A percentile compares a stretch with the other conserved stretches of the same genome.
Evolutionary conservation across 2,888 invertebrate genomes (phyloP).

Genomic region (Drosophila acutilabella): DNA sequence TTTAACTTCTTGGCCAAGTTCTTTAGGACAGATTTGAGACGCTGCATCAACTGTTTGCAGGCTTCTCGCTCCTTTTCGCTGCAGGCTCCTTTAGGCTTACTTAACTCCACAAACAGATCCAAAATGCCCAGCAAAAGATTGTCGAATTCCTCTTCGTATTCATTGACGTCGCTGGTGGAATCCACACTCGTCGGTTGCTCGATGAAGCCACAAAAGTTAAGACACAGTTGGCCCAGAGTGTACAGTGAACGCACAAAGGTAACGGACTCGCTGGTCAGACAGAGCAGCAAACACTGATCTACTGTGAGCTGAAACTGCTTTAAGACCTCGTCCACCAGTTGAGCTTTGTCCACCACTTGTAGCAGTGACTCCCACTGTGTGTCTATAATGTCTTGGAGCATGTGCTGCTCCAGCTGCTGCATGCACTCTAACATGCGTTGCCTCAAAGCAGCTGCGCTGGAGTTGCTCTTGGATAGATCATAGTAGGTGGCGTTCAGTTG

Average conservation of each 20-base stretch:
- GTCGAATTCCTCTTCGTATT: slow-evolving; percentile 57
- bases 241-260: slow-evolving; percentile 53
- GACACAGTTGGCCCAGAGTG: slow-evolving; percentile 60
- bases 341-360: slow-evolving; percentile 12
- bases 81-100: slow-evolving; percentile 5
- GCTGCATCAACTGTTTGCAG: slow-evolving; percentile 48
- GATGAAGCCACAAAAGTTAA: slow-evolving; percentile 51
- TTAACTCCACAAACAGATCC: slow-evolving; percentile 47
- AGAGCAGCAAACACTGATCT: slow-evolving; percentile 32
- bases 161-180: slow-evolving; percentile 15
- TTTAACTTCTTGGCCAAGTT: background rate
- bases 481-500: slow-evolving; percentile 18
- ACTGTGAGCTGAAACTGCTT: slow-evolving; percentile 43
- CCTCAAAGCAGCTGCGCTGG: slow-evolving; percentile 11
- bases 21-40: slow-evolving; percentile 29
- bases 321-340: slow-evolving; percentile 51
- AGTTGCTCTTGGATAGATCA: background rate
- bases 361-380: slow-evolving; percentile 51
- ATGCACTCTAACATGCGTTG: slow-evolving; percentile 51
- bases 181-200: slow-evolving; percentile 4
- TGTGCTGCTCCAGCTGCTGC: slow-evolving; percentile 53
- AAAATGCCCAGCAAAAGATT: slow-evolving; percentile 44
- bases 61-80: slow-evolving; percentile 27
- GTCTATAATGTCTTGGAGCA: slow-evolving; percentile 49
- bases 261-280: slow-evolving; percentile 43